Conservation (phyloP, 2,113 vertebrate genomes). For the Mormyrus iriodes region DNA sequence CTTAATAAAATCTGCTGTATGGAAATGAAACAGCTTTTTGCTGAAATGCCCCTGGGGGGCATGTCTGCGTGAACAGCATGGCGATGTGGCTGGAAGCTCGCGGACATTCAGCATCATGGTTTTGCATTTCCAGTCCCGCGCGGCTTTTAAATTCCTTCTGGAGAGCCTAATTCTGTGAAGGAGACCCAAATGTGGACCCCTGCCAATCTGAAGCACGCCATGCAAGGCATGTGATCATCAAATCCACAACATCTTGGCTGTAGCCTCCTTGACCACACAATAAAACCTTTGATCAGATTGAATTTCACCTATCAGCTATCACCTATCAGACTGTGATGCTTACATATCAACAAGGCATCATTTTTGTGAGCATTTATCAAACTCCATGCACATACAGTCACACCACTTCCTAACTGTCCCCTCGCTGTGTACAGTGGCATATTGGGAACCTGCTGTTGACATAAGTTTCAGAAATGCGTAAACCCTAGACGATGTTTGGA, state of each 20-base stretch:
- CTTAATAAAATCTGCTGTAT: constrained; percentile 42
- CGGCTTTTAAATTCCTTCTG: not conserved
- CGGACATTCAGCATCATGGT: not conserved
- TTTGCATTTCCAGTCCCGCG: not conserved
- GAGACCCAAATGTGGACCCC: not conserved
- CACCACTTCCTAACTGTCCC: not conserved
- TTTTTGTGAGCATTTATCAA: not conserved
- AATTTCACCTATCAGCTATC: not conserved
- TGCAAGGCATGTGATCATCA: not conserved
- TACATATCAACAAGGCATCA: not conserved
- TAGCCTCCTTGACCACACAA: not conserved
- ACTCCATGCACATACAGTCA: not conserved
- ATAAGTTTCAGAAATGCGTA: not conserved
- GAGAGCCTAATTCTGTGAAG: not conserved
- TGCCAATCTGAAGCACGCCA: not conserved
- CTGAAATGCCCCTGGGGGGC: not conserved
- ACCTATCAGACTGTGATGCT: not conserved
- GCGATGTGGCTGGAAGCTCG: not conserved
- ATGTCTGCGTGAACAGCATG: not conserved
- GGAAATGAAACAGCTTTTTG: constrained; percentile 32
- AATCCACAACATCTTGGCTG: not conserved
- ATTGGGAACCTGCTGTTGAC: not conserved
- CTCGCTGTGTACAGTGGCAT: not conserved
- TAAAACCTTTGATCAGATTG: not conserved
- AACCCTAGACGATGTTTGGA: not conserved